phyloP scores from a whole-genome alignment of 2,888 invertebrate species.

The Tuberolachnus salignus region DNA sequence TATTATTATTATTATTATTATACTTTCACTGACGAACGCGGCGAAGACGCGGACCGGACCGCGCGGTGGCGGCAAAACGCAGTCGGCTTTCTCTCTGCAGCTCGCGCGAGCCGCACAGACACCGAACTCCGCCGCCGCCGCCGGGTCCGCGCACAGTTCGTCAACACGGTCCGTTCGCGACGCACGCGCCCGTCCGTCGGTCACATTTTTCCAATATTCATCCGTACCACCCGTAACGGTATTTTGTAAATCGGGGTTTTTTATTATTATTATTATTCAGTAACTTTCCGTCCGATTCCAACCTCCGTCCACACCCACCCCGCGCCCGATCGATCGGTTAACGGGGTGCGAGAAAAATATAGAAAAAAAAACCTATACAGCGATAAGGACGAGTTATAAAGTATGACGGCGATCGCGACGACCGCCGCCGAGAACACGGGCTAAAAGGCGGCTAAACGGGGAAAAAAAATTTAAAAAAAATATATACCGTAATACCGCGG shows the following conservation, averaged over 20 bases:
- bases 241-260: not conserved
- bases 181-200: conserved; percentile 35
- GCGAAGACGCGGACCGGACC: conserved; percentile 17
- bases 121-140: not conserved
- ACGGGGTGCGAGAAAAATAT: not conserved
- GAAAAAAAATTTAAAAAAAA: too few relatives aligned
- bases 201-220: too few relatives aligned
- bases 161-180: conserved; percentile 33
- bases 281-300: too few relatives aligned
- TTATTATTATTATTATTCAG: not conserved
- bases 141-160: conserved; percentile 50
- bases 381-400: not conserved
- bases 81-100: conserved; percentile 48
- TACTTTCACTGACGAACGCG: conserved; percentile 47
- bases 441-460: too few relatives aligned
- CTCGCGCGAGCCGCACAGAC: conserved; percentile 30
- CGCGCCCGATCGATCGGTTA: not conserved
- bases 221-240: not conserved
- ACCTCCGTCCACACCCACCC: too few relatives aligned
- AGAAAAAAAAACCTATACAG: too few relatives aligned
- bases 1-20: conserved; percentile 5
- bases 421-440: not conserved
- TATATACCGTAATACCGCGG: not conserved
- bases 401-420: not conserved
- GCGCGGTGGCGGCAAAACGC: conserved; percentile 13